These are phyloP conservation scores for Temnothorax nylanderi DNA, from an alignment of 1,140 invertebrate genomes.

Conservation along the genomic window DNA sequence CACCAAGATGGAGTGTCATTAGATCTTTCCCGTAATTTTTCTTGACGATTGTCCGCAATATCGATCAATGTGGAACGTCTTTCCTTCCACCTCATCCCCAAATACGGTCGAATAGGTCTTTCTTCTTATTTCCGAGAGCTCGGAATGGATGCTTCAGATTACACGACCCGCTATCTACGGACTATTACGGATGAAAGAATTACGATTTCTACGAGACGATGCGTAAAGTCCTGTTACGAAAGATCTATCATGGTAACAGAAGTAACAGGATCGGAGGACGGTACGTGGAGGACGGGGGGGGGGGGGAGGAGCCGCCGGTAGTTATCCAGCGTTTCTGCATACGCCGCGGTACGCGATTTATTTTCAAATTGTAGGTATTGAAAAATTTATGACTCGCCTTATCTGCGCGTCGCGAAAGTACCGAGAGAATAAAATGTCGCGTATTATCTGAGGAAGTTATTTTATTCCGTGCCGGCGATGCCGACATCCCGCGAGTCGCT, in stretches of 20 bases:
- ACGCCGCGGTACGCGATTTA: conserved; percentile 72
- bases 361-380: conserved; percentile 79
- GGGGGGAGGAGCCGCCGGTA: neutral
- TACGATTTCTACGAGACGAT: conserved; percentile 30
- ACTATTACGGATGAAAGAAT: conserved; percentile 33
- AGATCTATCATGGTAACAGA: conserved; percentile 44
- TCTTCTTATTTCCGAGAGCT: conserved; percentile 38
- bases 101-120: neutral
- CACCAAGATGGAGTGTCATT: neutral
- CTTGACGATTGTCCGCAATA: conserved; percentile 18
- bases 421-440: conserved; percentile 74
- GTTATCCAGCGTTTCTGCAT: conserved; percentile 69
- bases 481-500: conserved; percentile 34
- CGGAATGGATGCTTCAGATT: conserved; percentile 44
- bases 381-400: conserved; percentile 78
- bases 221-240: conserved; percentile 28
- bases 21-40: conserved; percentile 2
- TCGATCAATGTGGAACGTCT: neutral
- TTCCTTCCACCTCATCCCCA: neutral
- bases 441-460: conserved; percentile 66
- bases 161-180: conserved; percentile 1
- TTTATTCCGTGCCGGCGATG: conserved; percentile 68
- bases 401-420: conserved; percentile 55
- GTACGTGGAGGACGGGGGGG: conserved; percentile 44
- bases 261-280: conserved; percentile 51